Percentiles rank a stretch among this genome's conserved stretches.
Evolutionary conservation across 1,140 invertebrate species (phyloP).

Genomic region (Cyclargus thomasi): DNA sequence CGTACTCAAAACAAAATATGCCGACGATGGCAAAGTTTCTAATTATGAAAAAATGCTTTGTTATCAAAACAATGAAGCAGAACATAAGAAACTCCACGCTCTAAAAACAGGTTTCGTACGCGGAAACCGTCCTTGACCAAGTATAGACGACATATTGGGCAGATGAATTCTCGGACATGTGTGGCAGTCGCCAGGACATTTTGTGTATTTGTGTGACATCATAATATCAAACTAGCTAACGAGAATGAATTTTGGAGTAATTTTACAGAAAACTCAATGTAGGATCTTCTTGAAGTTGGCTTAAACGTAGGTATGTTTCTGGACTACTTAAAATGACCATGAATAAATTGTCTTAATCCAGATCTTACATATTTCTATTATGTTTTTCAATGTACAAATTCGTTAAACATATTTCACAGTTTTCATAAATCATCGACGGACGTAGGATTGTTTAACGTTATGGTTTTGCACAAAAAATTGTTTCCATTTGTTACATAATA

Average conservation of each 20-base stretch:
- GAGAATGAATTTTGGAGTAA: not conserved
- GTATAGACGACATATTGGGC: not conserved
- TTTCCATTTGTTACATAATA: not conserved
- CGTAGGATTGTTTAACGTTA: not conserved
- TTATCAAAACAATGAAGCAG: slow-evolving; percentile 1
- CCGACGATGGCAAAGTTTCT: not conserved
- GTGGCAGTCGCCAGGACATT: not conserved
- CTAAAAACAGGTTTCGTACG: not conserved
- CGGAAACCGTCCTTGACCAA: not conserved
- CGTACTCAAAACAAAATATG: not conserved
- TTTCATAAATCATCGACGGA: not conserved
- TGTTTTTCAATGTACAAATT: not conserved
- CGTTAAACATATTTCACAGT: not conserved
- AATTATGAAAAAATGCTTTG: not conserved
- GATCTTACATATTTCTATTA: not conserved
- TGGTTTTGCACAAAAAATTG: not conserved
- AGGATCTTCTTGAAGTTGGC: not conserved
- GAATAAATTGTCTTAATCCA: too few species aligned
- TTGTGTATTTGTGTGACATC: not conserved
- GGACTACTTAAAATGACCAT: too few species aligned
- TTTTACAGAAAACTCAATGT: not conserved
- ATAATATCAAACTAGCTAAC: not conserved
- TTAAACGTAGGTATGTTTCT: not conserved
- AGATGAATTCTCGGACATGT: not conserved
- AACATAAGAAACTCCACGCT: not conserved